A percentile compares a stretch with the other conserved stretches of the same genome.
phyloP scores from a whole-genome alignment of 2,888 invertebrate species.

The Syritta pipiens region DNA sequence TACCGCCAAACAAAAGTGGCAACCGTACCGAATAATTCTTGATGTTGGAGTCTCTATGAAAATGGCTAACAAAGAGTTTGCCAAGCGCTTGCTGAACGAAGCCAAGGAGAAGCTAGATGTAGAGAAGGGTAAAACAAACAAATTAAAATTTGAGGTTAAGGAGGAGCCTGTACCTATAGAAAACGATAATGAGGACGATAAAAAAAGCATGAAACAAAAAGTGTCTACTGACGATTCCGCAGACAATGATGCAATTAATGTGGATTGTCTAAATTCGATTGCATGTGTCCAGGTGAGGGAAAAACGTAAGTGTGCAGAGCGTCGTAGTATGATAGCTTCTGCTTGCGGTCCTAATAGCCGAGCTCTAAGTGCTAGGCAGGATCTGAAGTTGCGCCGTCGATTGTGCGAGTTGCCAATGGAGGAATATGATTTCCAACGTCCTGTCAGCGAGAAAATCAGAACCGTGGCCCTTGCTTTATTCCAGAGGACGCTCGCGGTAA shows the following conservation, averaged over 20 bases:
- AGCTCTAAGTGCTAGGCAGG: slow-evolving; percentile 89
- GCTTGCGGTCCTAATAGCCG: slow-evolving; percentile 88
- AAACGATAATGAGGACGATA: slow-evolving; percentile 75
- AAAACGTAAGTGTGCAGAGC: slow-evolving; percentile 82
- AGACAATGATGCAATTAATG: slow-evolving; percentile 63
- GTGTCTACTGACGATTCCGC: slow-evolving; percentile 6
- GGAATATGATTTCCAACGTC: slow-evolving; percentile 80
- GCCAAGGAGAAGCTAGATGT: slow-evolving; percentile 75
- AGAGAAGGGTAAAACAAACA: slow-evolving; percentile 68
- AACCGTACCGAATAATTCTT: slow-evolving; percentile 88
- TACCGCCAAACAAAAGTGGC: slow-evolving; percentile 88
- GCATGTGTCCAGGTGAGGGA: slow-evolving; percentile 83
- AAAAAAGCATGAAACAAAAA: slow-evolving; percentile 68
- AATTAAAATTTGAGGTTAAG: slow-evolving; percentile 48
- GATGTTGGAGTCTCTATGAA: slow-evolving; percentile 89
- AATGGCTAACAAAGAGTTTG: slow-evolving; percentile 86
- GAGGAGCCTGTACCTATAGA: too few species aligned
- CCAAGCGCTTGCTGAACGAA: slow-evolving; percentile 78
- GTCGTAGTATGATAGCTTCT: slow-evolving; percentile 84
- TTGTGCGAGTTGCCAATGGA: slow-evolving; percentile 85
- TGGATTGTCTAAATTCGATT: slow-evolving; percentile 78
- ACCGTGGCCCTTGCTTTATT: slow-evolving; percentile 76
- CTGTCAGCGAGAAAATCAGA: slow-evolving; percentile 75
- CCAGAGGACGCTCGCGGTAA: slow-evolving; percentile 75
- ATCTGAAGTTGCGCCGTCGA: slow-evolving; percentile 86